phyloP scores from a whole-genome alignment of 2,888 invertebrate genomes.

The Allygus modestus region DNA sequence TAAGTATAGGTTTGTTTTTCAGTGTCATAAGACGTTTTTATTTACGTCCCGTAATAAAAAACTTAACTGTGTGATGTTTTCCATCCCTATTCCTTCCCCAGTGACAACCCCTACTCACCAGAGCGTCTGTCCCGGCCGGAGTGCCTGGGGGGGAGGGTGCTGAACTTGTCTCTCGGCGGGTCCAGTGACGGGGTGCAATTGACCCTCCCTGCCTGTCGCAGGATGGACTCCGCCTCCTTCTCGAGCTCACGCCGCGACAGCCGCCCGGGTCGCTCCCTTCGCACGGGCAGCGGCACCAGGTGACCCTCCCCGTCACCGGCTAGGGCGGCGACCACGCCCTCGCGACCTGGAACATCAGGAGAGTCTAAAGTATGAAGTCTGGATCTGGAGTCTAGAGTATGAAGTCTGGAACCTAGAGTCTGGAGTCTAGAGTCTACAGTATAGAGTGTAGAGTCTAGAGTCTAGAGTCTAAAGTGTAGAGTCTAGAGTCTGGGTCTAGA shows the following conservation, averaged over 20 bases:
- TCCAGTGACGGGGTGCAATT: constrained; percentile 41
- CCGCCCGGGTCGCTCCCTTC: constrained; percentile 81
- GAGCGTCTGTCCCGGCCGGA: constrained; percentile 25
- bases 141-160: constrained; percentile 53
- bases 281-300: constrained; percentile 75
- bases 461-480: no score
- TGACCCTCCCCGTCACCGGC: constrained; percentile 76
- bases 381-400: no score
- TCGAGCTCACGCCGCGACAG: constrained; percentile 83
- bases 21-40: no score
- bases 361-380: no score
- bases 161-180: constrained; percentile 46
- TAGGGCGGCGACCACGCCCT: constrained; percentile 75
- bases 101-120: neutral
- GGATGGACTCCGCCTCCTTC: constrained; percentile 83
- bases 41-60: no score
- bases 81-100: no score
- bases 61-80: no score
- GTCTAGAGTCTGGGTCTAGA: no score
- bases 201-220: constrained; percentile 85
- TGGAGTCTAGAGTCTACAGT: no score
- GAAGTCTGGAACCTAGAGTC: no score
- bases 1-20: no score
- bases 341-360: constrained; percentile 52
- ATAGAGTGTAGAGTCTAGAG: no score